Percentiles rank a stretch among this genome's conserved stretches.
phyloP scores from a whole-genome alignment of 2,888 invertebrate species.

The Melanargia galathea region DNA sequence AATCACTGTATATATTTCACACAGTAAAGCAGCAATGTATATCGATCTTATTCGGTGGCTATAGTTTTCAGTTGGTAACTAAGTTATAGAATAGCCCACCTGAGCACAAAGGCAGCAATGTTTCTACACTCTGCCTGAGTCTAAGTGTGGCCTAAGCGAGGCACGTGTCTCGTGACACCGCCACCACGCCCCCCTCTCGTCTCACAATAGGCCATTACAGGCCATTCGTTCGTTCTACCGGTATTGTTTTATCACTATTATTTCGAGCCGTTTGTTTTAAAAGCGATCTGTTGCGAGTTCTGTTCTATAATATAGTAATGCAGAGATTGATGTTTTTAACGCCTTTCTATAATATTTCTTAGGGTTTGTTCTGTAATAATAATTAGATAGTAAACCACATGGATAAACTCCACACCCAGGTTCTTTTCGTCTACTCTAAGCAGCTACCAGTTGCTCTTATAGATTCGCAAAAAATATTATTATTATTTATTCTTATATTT shows the following conservation, averaged over 20 bases:
- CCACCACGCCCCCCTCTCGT: conserved; percentile 22
- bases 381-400: neutral
- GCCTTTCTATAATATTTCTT: conserved; percentile 12
- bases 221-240: conserved; percentile 21
- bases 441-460: no score
- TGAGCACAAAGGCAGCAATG: conserved; percentile 4
- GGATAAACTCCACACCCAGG: no score
- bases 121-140: no score
- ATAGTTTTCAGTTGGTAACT: no score
- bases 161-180: conserved; percentile 17
- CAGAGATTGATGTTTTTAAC: conserved; percentile 9
- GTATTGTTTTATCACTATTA: conserved; percentile 30
- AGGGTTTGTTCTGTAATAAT: neutral
- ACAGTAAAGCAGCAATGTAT: no score
- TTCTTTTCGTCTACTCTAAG: no score
- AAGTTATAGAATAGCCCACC: no score
- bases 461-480: no score
- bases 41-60: no score
- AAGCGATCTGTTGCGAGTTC: conserved; percentile 1
- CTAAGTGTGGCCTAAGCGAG: neutral
- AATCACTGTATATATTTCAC: no score
- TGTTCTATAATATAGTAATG: no score
- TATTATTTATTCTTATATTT: no score
- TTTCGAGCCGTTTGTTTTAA: conserved; percentile 25
- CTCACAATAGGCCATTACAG: conserved; percentile 32